A percentile compares a stretch with the other conserved stretches of the same genome.
These are phyloP conservation scores for Mixornis gularis DNA, from an alignment of 2,113 vertebrate species.

Conservation along the genomic window DNA sequence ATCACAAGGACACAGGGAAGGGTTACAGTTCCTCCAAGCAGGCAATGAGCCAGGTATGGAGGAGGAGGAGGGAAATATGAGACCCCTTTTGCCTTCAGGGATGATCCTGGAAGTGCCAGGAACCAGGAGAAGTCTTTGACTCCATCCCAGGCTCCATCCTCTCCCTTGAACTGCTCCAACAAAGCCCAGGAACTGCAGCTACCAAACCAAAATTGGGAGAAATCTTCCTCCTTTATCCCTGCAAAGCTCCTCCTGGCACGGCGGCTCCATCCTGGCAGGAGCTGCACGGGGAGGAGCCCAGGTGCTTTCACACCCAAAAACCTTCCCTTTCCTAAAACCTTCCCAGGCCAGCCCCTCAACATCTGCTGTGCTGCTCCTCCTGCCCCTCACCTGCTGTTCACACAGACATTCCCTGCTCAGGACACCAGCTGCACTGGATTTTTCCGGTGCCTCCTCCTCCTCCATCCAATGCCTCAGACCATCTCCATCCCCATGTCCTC, in stretches of 20 bases:
- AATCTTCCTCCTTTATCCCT: background rate
- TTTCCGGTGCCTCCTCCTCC: background rate
- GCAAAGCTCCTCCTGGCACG: background rate
- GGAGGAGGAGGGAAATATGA: background rate
- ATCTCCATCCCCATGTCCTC: background rate
- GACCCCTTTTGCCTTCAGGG: background rate
- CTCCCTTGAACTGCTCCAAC: background rate
- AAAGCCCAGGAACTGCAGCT: background rate
- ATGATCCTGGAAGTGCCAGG: background rate
- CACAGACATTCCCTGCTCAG: background rate
- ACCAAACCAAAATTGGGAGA: background rate
- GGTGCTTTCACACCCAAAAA: background rate
- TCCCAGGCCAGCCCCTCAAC: background rate
- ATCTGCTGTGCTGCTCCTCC: background rate
- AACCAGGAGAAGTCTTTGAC: background rate
- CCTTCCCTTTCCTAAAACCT: background rate
- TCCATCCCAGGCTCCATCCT: background rate
- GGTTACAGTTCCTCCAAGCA: slow-evolving; percentile 28
- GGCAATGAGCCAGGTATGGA: background rate
- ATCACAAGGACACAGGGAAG: slow-evolving; percentile 56
- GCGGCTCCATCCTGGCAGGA: background rate
- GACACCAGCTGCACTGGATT: background rate
- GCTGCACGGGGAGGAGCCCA: background rate
- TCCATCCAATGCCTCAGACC: background rate
- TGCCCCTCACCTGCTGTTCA: slow-evolving; percentile 38